Conservation (phyloP, 2,113 vertebrate species). For the Tyrannus savana region DNA sequence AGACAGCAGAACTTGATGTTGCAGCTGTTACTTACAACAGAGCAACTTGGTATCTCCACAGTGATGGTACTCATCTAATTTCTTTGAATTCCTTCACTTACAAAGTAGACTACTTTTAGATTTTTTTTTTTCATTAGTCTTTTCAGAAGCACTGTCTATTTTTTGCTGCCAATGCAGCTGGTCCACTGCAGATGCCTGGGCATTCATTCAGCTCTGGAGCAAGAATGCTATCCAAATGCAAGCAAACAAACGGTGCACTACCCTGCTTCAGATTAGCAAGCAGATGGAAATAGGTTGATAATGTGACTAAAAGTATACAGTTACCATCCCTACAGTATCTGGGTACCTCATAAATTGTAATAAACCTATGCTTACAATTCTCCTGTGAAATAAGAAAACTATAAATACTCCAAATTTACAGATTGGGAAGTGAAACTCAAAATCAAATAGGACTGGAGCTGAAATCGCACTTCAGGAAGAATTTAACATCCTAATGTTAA, state of each 20-base stretch:
- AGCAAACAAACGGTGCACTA: background rate
- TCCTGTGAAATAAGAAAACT: background rate
- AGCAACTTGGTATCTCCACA: background rate
- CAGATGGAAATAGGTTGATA: background rate
- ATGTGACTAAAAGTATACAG: background rate
- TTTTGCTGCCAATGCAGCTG: slow-evolving; percentile 40
- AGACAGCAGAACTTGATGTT: background rate
- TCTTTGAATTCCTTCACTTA: background rate
- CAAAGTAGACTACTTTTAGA: slow-evolving; percentile 2
- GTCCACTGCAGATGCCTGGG: background rate
- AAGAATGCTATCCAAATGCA: background rate
- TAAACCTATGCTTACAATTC: background rate
- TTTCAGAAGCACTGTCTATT: background rate
- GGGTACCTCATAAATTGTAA: background rate
- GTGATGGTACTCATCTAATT: background rate
- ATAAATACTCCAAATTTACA: background rate
- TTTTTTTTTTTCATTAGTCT: background rate
- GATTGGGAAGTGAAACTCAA: background rate
- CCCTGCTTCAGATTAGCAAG: slow-evolving; percentile 5
- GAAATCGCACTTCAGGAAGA: background rate
- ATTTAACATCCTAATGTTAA: background rate
- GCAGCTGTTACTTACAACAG: background rate
- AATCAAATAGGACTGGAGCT: background rate
- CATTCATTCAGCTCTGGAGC: background rate
- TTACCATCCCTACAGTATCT: background rate